phyloP scores from a whole-genome alignment of 2,797 vertebrate genomes.

The Hydrolagus colliei region DNA sequence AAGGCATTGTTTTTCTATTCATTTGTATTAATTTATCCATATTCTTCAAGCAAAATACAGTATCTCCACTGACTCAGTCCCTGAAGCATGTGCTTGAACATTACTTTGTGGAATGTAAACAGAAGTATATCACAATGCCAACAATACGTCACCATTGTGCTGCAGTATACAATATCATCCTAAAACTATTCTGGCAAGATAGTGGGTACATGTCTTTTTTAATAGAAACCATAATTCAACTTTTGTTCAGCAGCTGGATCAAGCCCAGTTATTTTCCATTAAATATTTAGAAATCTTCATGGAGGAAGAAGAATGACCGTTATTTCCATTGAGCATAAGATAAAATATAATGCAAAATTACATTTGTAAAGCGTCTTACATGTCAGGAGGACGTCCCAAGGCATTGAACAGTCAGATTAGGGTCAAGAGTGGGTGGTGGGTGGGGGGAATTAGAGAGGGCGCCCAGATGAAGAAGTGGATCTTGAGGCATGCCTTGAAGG shows the following conservation, averaged over 20 bases:
- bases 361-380: too few relatives aligned
- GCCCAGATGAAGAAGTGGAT: too few relatives aligned
- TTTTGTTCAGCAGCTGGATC: slow-evolving; percentile 49
- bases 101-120: neutral
- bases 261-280: slow-evolving; percentile 37
- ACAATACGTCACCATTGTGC: slow-evolving; percentile 53
- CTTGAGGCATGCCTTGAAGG: too few relatives aligned
- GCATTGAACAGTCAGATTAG: too few relatives aligned
- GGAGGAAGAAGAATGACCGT: slow-evolving; percentile 47
- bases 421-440: too few relatives aligned
- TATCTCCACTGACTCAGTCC: neutral
- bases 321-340: slow-evolving; percentile 46
- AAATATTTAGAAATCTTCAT: slow-evolving; percentile 41
- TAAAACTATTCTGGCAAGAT: slow-evolving; percentile 53
- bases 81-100: neutral
- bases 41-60: too few relatives aligned
- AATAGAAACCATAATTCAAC: slow-evolving; percentile 41
- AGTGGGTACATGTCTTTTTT: slow-evolving; percentile 43
- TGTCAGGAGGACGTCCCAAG: too few relatives aligned
- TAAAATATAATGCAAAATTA: slow-evolving; percentile 50
- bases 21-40: too few relatives aligned
- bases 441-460: too few relatives aligned
- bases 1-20: too few relatives aligned
- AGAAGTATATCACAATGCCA: slow-evolving; percentile 45
- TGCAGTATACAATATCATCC: slow-evolving; percentile 51